phyloP scores from a whole-genome alignment of 2,888 invertebrate genomes.

The Alviniconcha strummeri region DNA sequence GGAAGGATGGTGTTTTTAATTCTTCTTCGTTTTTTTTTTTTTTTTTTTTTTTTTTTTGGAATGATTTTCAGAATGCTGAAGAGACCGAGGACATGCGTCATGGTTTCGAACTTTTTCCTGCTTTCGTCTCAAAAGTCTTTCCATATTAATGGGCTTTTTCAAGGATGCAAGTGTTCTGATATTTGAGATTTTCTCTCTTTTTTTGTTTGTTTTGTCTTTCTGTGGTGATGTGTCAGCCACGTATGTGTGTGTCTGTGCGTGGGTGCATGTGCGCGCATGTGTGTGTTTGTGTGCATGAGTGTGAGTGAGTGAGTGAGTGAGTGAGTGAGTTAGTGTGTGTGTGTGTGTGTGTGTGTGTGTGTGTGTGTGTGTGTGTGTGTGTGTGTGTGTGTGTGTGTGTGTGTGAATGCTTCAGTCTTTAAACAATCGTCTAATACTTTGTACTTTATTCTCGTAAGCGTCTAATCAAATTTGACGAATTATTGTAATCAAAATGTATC shows the following conservation, averaged over 20 bases:
- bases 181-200: background rate
- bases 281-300: background rate
- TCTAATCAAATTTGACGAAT: no score
- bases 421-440: no score
- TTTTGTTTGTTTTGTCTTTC: background rate
- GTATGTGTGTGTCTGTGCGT: background rate
- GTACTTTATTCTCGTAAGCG: no score
- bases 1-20: no score
- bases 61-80: no score
- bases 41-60: no score
- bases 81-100: no score
- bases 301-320: background rate
- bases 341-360: background rate
- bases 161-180: slow-evolving; percentile 14
- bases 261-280: background rate
- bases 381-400: background rate
- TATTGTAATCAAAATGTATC: no score
- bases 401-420: background rate
- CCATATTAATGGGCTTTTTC: slow-evolving; percentile 14
- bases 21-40: no score
- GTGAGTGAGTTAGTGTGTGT: background rate
- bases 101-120: no score
- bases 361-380: background rate
- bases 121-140: background rate
- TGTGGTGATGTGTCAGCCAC: no score